Evolutionary conservation across 2,888 invertebrate species (phyloP), one percentile per base, ranked within the genome.

Genomic region (Drepana falcataria): DNA sequence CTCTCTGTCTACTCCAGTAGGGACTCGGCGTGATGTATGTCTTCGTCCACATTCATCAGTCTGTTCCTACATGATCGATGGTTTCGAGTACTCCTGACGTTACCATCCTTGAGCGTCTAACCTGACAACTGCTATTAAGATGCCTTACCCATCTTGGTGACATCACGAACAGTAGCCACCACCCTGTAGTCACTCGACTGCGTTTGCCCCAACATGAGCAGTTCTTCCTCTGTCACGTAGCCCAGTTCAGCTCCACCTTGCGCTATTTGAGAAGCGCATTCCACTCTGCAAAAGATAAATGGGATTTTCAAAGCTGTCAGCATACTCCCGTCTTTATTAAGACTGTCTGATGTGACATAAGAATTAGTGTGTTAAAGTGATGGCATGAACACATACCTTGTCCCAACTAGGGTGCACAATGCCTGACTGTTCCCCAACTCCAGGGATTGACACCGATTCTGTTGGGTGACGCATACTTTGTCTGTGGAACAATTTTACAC

Each of bases 141-240:
- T 21, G 3, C 59, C 75, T 71, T 64, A 93, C 93, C 88, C 48
- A 68, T 65, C 63, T 81, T 81, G 4, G 65, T 65, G 0, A 66
- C 72, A 64, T 91, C 84, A 35, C 85, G 75, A 51, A 93, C 77
- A 53, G 91, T 84, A 3, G 89, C 93, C 0, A 93, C 62, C 0
- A 93, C 90, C 0, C 86, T 72, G 53, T 88, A 78, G 41, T 79
- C 82, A 1, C 73, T 80, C 0, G 90, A 83, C 33, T 87, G 83
- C 51, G 86, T 77, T 47, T 85, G 85, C 0, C 87, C 77, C 7
- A 93, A 82, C 3, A 94, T 75, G 1, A 94, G 70, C 3, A 93
- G 85, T 66, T 94, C 93, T 69, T 95, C 94, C 2, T 94, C 92
- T 0, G 87, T 84, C 69, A 94, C 92, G 47, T 92, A 76, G 0